Percentiles rank a stretch among this genome's conserved stretches.
These are phyloP conservation scores for Amblyopsis rosae DNA, from an alignment of 2,113 vertebrate species.

Conservation along the genomic window DNA sequence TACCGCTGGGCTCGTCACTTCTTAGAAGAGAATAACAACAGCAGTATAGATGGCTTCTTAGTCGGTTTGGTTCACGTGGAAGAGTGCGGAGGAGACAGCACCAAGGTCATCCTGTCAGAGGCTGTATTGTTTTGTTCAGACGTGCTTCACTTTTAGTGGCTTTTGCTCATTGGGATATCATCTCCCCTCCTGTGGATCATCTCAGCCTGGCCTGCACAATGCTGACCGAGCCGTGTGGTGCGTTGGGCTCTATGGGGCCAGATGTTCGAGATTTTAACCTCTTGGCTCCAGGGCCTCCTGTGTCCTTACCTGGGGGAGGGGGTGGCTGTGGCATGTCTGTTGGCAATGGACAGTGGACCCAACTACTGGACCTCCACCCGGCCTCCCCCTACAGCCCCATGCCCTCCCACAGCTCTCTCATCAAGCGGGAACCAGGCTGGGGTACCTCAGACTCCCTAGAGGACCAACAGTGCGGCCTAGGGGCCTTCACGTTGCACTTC, in stretches of 20 bases:
- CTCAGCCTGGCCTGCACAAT: slow-evolving; percentile 41
- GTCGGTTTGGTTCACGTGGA: slow-evolving; percentile 20
- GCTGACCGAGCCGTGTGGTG: slow-evolving; percentile 70
- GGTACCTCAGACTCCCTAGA: slow-evolving; percentile 85
- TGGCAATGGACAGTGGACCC: slow-evolving; percentile 89
- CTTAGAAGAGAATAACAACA: not conserved
- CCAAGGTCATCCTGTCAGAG: not conserved
- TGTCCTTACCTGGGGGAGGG: slow-evolving; percentile 81
- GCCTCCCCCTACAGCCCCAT: slow-evolving; percentile 84
- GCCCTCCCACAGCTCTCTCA: slow-evolving; percentile 90
- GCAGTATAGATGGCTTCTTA: slow-evolving; percentile 41
- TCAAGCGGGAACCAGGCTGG: slow-evolving; percentile 97
- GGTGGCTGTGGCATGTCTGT: slow-evolving; percentile 85
- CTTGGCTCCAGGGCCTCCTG: slow-evolving; percentile 75
- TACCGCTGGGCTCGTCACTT: not conserved
- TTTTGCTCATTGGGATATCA: slow-evolving; percentile 34
- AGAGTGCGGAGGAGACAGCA: slow-evolving; percentile 1
- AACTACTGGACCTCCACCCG: slow-evolving; percentile 91
- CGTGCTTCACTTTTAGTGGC: not conserved
- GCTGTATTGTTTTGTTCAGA: not conserved
- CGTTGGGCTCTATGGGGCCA: slow-evolving; percentile 92
- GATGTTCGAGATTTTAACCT: slow-evolving; percentile 91
- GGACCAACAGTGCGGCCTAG: slow-evolving; percentile 88
- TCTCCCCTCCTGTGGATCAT: slow-evolving; percentile 31
- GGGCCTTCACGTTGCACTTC: slow-evolving; percentile 97